These are phyloP conservation scores for Oceanites oceanicus DNA, from an alignment of 2,113 vertebrate genomes.

Conservation along the genomic window DNA sequence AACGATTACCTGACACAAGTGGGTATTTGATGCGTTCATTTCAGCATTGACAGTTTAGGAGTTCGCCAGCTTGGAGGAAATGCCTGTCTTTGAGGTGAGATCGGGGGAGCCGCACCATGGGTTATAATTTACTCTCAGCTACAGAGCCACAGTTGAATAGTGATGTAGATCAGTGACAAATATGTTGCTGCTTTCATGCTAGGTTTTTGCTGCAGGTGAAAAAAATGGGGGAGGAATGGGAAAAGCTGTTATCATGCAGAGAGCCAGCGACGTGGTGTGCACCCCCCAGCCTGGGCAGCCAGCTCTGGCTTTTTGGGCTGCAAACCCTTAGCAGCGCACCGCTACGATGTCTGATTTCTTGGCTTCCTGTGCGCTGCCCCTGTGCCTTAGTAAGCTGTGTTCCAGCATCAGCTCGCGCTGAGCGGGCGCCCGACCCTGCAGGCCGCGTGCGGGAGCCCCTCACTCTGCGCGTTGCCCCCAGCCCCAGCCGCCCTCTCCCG, in stretches of 20 bases:
- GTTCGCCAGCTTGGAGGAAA: not conserved
- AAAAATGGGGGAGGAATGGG: not conserved
- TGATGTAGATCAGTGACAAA: not conserved
- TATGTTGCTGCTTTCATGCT: accelerated
- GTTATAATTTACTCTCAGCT: not conserved
- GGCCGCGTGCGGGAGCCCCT: not conserved
- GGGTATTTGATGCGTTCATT: not conserved
- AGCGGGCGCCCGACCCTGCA: accelerated
- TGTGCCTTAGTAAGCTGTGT: not conserved
- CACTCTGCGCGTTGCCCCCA: accelerated
- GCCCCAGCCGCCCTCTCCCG: no score
- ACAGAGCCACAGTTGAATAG: not conserved
- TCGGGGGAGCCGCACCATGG: no score
- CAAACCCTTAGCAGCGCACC: no score
- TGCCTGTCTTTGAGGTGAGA: not conserved
- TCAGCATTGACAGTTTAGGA: not conserved
- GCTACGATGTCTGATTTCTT: accelerated
- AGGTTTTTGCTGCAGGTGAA: not conserved
- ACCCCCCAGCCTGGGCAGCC: not conserved
- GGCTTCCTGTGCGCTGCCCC: accelerated
- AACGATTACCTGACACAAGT: not conserved
- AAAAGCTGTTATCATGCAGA: not conserved
- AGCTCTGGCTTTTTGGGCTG: not conserved
- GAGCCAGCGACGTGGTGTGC: not conserved
- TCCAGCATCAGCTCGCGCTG: accelerated